Evolutionary conservation across 2,797 vertebrate species (phyloP).

Genomic region (Crenichthys baileyi): DNA sequence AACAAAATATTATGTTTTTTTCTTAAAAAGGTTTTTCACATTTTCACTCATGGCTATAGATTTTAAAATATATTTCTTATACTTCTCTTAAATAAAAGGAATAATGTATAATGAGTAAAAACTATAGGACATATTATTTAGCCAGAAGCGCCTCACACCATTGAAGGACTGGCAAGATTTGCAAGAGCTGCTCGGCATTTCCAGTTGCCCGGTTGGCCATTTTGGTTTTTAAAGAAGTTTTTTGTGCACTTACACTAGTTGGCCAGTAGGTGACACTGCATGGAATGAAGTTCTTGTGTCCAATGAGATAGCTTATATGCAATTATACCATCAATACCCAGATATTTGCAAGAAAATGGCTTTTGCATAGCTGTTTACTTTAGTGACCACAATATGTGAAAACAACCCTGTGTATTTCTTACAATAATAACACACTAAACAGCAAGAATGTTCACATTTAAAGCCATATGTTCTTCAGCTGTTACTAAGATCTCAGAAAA

Average conservation of each 20-base stretch:
- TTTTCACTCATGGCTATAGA: background rate
- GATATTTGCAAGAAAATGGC: background rate
- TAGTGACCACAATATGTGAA: background rate
- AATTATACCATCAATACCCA: background rate
- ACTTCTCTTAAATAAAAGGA: background rate
- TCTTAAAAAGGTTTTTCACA: background rate
- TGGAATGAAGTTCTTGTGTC: background rate
- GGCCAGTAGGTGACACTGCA: background rate
- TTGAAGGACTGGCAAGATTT: background rate
- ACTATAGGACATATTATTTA: background rate
- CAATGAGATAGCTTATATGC: background rate
- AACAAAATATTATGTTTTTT: background rate
- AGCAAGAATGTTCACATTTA: background rate
- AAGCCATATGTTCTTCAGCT: constrained; percentile 8
- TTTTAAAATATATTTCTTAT: background rate
- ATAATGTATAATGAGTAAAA: background rate
- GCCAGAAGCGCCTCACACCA: background rate
- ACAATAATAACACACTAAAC: background rate
- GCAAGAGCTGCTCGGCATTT: background rate
- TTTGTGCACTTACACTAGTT: background rate
- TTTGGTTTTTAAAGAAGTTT: background rate
- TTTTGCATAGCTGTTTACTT: background rate
- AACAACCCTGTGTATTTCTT: background rate
- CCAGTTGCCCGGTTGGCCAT: background rate
- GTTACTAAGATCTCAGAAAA: constrained; percentile 19